Evolutionary conservation across 2,797 vertebrate genomes (phyloP).

Genomic region (Girardinus metallicus): DNA sequence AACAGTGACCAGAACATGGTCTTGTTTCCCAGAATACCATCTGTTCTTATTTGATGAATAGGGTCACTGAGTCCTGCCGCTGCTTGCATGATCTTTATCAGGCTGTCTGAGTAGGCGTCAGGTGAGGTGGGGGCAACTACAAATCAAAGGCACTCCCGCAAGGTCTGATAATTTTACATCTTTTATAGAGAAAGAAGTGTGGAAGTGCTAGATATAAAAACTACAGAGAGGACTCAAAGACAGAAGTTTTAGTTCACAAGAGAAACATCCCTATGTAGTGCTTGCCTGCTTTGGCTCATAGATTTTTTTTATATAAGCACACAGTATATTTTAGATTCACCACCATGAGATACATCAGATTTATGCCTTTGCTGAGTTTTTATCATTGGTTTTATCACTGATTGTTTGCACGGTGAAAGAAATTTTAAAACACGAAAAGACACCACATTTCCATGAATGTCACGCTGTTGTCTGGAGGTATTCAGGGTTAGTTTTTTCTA

Average conservation of each 20-base stretch:
- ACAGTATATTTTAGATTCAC: not conserved
- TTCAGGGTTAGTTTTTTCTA: not conserved
- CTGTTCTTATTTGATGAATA: slow-evolving; percentile 1
- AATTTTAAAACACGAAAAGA: not conserved
- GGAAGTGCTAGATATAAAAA: not conserved
- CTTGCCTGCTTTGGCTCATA: not conserved
- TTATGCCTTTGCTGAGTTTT: too few species aligned
- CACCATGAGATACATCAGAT: not conserved
- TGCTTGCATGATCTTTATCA: slow-evolving; percentile 57
- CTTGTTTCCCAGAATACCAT: not conserved
- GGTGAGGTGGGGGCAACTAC: slow-evolving; percentile 24
- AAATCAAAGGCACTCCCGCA: slow-evolving; percentile 43
- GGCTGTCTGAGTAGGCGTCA: not conserved
- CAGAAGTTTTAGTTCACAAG: not conserved
- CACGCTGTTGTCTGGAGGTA: slow-evolving; percentile 40
- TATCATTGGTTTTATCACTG: not conserved
- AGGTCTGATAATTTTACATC: slow-evolving; percentile 14
- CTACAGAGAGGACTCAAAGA: not conserved
- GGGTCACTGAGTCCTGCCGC: slow-evolving; percentile 16
- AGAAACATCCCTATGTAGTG: not conserved
- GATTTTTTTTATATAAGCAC: not conserved
- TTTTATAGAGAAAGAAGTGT: not conserved
- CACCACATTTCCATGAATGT: not conserved
- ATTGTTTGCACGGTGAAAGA: slow-evolving; percentile 13
- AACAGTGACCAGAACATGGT: not conserved